Percentiles rank a stretch among this genome's conserved stretches.
These are phyloP conservation scores for Liparis tanakae DNA, from an alignment of 2,797 vertebrate genomes.

Conservation along the genomic window DNA sequence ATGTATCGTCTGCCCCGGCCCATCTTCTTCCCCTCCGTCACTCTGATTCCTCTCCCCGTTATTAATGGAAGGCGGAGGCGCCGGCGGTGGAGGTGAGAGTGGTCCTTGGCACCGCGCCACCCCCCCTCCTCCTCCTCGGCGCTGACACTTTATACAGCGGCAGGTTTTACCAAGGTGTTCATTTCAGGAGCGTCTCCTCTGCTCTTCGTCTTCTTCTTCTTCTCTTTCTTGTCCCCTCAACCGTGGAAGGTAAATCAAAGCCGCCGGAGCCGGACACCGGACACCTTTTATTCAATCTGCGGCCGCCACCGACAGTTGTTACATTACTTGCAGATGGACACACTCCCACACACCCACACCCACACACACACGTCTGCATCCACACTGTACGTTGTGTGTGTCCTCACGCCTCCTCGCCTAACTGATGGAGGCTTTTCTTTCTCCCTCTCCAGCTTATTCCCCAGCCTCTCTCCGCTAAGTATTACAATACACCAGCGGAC, in stretches of 20 bases:
- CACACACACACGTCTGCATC: constrained; percentile 27
- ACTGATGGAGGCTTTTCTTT: constrained; percentile 44
- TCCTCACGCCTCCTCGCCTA: constrained; percentile 45
- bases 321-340: constrained; percentile 48
- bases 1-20: constrained; percentile 72
- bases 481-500: constrained; percentile 68
- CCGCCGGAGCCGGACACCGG: constrained; percentile 59
- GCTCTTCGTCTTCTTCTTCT: constrained; percentile 55
- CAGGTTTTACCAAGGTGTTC: constrained; percentile 86
- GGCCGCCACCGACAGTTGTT: constrained; percentile 49
- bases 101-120: constrained; percentile 76
- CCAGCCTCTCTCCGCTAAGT: constrained; percentile 53
- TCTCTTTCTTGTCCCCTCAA: constrained; percentile 55
- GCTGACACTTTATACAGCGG: constrained; percentile 82
- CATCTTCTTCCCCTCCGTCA: constrained; percentile 46
- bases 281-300: constrained; percentile 57
- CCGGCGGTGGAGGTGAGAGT: constrained; percentile 62
- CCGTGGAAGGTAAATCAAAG: constrained; percentile 74
- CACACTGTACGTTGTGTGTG: constrained; percentile 23
- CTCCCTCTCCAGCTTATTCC: constrained; percentile 54
- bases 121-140: constrained; percentile 12
- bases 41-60: constrained; percentile 61
- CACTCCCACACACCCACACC: constrained; percentile 11
- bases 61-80: constrained; percentile 67
- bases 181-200: constrained; percentile 82